phyloP scores from a whole-genome alignment of 2,888 invertebrate genomes.

The Tricholauxania praeusta region DNA sequence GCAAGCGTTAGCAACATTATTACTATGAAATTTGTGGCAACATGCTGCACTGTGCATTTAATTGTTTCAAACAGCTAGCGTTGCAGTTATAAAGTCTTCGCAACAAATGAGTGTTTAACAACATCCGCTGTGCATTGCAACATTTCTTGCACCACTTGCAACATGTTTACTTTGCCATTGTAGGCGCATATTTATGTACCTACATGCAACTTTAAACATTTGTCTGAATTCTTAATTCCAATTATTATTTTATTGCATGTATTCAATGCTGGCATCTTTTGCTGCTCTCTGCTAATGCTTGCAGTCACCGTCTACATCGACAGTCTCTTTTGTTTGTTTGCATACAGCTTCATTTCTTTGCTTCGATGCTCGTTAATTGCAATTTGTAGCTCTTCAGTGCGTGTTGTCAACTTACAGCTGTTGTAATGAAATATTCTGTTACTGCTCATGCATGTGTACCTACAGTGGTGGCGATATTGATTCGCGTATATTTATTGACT shows the following conservation, averaged over 20 bases:
- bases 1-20: background rate
- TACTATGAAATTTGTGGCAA: background rate
- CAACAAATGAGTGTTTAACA: constrained; percentile 10
- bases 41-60: background rate
- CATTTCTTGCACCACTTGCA: constrained; percentile 20
- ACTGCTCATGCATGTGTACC: background rate
- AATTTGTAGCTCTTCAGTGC: constrained; percentile 37
- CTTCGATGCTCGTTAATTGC: constrained; percentile 26
- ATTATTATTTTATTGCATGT: background rate
- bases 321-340: constrained; percentile 12
- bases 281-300: background rate
- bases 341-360: constrained; percentile 1
- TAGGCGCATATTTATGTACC: background rate
- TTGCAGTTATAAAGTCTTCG: background rate
- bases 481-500: too few species aligned
- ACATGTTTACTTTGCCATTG: constrained; percentile 8
- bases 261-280: background rate
- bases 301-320: background rate
- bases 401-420: constrained; percentile 16
- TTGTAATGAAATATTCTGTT: background rate
- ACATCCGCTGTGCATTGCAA: background rate
- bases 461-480: constrained; percentile 20
- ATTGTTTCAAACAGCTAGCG: background rate
- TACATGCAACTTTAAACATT: background rate
- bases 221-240: background rate